Percentiles rank a stretch among this genome's conserved stretches.
These are phyloP conservation scores for Thryonomys swinderianus DNA, from an alignment of 2,113 vertebrate genomes.

Conservation along the genomic window DNA sequence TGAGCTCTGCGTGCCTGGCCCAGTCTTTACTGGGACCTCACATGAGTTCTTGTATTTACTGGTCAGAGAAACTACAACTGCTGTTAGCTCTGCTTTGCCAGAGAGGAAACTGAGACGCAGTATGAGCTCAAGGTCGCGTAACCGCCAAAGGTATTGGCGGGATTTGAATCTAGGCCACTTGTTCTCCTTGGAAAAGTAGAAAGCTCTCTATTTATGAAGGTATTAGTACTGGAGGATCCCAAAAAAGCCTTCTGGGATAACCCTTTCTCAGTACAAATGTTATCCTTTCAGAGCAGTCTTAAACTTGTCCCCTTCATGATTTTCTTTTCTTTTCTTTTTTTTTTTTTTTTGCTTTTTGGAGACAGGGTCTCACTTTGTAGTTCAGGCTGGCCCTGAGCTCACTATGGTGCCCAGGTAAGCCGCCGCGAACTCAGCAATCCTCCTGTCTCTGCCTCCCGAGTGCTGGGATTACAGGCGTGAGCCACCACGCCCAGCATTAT, in stretches of 20 bases:
- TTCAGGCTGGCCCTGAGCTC: no score
- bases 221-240: neutral
- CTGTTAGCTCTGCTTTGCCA: neutral
- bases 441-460: no score
- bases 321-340: no score
- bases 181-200: slow-evolving; percentile 30
- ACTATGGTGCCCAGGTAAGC: no score
- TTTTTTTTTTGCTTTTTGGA: no score
- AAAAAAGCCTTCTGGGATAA: neutral
- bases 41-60: neutral
- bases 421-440: no score
- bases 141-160: neutral
- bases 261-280: neutral
- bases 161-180: neutral
- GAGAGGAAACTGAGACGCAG: neutral
- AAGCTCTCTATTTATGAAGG: neutral
- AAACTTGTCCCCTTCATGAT: no score
- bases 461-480: no score
- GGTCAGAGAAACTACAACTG: neutral
- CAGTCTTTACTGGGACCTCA: rapidly evolving
- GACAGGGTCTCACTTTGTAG: no score
- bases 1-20: neutral
- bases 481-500: no score
- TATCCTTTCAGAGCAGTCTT: neutral
- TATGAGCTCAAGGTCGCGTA: neutral